Conservation (phyloP, 2,888 invertebrate species). For the Nemoura dubitans region DNA sequence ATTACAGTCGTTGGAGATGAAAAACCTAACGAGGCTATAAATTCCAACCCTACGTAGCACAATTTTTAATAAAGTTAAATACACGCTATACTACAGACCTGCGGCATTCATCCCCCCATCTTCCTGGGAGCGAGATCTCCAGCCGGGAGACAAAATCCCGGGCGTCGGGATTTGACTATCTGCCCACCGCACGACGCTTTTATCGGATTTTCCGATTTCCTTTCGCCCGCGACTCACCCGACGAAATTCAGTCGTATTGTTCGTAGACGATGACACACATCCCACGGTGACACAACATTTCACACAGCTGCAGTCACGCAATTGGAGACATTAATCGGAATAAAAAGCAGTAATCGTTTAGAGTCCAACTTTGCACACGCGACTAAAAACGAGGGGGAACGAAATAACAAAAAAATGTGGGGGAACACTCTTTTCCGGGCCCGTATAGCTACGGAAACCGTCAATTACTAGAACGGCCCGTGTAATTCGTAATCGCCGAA, state of each 20-base stretch:
- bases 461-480: not conserved
- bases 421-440: not conserved
- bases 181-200: too few species aligned
- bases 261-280: not conserved
- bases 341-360: not conserved
- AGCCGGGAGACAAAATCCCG: too few species aligned
- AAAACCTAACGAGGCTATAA: constrained; percentile 7
- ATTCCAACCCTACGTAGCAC: not conserved
- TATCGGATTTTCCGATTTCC: not conserved
- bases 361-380: not conserved
- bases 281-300: not conserved
- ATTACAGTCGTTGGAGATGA: constrained; percentile 3
- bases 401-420: not conserved
- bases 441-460: not conserved
- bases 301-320: not conserved
- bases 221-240: not conserved
- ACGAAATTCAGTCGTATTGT: not conserved
- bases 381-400: not conserved
- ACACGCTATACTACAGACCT: not conserved
- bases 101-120: not conserved
- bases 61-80: not conserved
- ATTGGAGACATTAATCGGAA: not conserved
- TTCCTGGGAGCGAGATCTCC: not conserved
- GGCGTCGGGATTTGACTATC: too few species aligned
- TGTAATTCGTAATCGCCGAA: not conserved